These are phyloP conservation scores for Tetranychus cinnabarinus DNA, from an alignment of 1,140 invertebrate species.

Conservation along the genomic window DNA sequence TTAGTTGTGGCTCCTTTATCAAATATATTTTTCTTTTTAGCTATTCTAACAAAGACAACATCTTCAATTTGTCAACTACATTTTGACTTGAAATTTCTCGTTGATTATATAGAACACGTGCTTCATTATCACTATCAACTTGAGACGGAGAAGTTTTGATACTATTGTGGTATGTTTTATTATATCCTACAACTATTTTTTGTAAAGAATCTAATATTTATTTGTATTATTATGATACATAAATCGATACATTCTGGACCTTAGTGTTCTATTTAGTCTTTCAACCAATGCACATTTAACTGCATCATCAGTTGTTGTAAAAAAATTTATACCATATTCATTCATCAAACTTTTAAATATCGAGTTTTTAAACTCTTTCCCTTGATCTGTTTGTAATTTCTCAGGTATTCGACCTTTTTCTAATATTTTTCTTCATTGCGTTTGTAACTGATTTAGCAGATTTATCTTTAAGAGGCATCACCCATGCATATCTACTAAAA, in stretches of 20 bases:
- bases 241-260: neutral
- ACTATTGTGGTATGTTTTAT: slow-evolving; percentile 22
- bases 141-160: slow-evolving; percentile 19
- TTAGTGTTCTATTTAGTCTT: slow-evolving; percentile 24
- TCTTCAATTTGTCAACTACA: neutral
- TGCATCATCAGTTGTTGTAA: slow-evolving; percentile 17
- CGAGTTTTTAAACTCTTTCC: slow-evolving; percentile 6
- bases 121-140: neutral
- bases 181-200: slow-evolving; percentile 17
- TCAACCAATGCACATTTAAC: slow-evolving; percentile 25
- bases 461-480: neutral
- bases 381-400: slow-evolving; percentile 4
- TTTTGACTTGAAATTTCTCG: neutral
- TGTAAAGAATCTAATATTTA: neutral
- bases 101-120: no score
- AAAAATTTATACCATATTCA: slow-evolving; percentile 21
- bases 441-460: neutral
- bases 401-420: neutral
- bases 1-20: neutral
- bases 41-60: neutral
- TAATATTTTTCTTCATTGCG: neutral
- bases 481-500: neutral
- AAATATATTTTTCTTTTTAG: neutral
- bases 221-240: neutral
- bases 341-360: slow-evolving; percentile 16